Evolutionary conservation across 2,888 invertebrate genomes (phyloP).

Genomic region (Punctoribates punctum): DNA sequence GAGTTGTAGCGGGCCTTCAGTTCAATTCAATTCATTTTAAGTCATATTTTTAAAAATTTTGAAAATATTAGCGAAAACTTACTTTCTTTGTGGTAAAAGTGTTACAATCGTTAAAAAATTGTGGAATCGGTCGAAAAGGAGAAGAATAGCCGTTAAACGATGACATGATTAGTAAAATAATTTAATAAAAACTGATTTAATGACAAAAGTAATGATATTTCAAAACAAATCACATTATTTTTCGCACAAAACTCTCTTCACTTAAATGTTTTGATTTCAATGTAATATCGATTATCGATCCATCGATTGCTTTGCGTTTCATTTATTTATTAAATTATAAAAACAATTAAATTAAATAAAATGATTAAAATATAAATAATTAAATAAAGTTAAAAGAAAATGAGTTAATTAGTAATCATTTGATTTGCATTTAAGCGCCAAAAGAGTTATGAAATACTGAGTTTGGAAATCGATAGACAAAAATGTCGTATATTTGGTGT

Average conservation of each 20-base stretch:
- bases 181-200: neutral
- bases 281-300: neutral
- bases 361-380: too few species aligned
- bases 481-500: neutral
- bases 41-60: neutral
- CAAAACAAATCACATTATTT: neutral
- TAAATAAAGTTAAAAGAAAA: too few species aligned
- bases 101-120: slow-evolving; percentile 40
- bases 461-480: neutral
- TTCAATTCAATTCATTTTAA: neutral
- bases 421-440: too few species aligned
- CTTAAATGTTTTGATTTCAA: neutral
- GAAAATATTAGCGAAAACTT: slow-evolving; percentile 23
- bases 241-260: neutral
- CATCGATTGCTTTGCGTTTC: neutral
- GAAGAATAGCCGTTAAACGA: neutral
- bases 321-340: too few species aligned
- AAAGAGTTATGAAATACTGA: too few species aligned
- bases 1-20: neutral
- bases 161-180: neutral
- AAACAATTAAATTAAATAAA: too few species aligned
- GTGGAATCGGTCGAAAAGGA: slow-evolving; percentile 34
- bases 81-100: slow-evolving; percentile 40
- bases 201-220: neutral
- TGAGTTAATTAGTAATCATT: too few species aligned